These are phyloP conservation scores for Pangasius larnaudii DNA, from an alignment of 2,797 vertebrate species.

Conservation along the genomic window DNA sequence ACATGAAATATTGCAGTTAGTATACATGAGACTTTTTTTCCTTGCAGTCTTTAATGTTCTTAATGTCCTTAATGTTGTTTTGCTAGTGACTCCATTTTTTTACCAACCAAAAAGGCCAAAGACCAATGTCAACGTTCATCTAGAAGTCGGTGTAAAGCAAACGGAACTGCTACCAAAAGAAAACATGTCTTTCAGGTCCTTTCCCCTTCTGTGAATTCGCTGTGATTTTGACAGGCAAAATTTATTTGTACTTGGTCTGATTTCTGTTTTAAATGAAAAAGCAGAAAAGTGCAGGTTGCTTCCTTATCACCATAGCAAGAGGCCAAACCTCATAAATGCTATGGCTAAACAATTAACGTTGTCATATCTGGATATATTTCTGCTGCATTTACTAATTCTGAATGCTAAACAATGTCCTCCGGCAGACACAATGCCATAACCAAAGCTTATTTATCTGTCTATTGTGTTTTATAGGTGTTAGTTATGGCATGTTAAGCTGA, in stretches of 20 bases:
- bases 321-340: background rate
- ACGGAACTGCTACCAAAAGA: background rate
- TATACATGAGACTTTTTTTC: no score
- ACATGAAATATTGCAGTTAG: no score
- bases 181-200: background rate
- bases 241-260: background rate
- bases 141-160: no score
- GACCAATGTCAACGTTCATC: no score
- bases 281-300: background rate
- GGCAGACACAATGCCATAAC: background rate
- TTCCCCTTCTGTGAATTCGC: background rate
- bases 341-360: background rate
- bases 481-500: constrained; percentile 28
- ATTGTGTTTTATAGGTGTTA: background rate
- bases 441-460: background rate
- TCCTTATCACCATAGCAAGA: background rate
- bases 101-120: no score
- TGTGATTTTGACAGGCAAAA: background rate
- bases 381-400: background rate
- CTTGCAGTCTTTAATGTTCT: no score
- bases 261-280: background rate
- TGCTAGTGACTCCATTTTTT: no score
- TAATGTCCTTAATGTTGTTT: no score
- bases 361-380: background rate
- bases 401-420: background rate